Evolutionary conservation across 1,140 invertebrate species (phyloP).

Genomic region (Papilio xuthus): DNA sequence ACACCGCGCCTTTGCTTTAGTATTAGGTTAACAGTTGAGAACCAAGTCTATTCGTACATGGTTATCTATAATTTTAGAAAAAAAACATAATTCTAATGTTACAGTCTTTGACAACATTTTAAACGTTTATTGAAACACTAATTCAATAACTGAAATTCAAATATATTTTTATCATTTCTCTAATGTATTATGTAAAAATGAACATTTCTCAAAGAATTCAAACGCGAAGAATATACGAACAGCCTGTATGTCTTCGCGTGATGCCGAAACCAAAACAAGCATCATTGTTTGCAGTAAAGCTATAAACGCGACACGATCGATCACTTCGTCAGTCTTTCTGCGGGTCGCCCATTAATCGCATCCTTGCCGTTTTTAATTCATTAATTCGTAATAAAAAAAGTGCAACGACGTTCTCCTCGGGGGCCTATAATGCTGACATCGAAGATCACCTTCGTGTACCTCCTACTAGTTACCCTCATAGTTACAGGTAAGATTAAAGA

Average conservation of each 20-base stretch:
- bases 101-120: not conserved
- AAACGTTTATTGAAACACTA: not conserved
- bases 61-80: not conserved
- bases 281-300: constrained; percentile 50
- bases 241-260: constrained; percentile 45
- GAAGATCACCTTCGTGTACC: constrained; percentile 54
- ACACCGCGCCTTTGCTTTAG: not conserved
- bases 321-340: constrained; percentile 37
- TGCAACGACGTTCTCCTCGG: constrained; percentile 26
- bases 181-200: not conserved
- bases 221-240: constrained; percentile 25
- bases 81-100: not conserved
- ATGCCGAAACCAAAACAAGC: constrained; percentile 54
- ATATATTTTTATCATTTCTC: not conserved
- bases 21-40: not conserved
- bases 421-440: constrained; percentile 47
- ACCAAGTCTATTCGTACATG: not conserved
- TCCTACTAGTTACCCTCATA: constrained; percentile 54
- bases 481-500: constrained; percentile 52
- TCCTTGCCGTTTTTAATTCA: constrained; percentile 22
- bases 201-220: not conserved
- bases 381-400: constrained; percentile 10
- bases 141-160: not conserved
- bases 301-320: constrained; percentile 57
- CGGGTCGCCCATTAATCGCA: constrained; percentile 6